These are phyloP conservation scores for Clepsis dumicolana DNA, from an alignment of 2,888 invertebrate species.

Conservation along the genomic window DNA sequence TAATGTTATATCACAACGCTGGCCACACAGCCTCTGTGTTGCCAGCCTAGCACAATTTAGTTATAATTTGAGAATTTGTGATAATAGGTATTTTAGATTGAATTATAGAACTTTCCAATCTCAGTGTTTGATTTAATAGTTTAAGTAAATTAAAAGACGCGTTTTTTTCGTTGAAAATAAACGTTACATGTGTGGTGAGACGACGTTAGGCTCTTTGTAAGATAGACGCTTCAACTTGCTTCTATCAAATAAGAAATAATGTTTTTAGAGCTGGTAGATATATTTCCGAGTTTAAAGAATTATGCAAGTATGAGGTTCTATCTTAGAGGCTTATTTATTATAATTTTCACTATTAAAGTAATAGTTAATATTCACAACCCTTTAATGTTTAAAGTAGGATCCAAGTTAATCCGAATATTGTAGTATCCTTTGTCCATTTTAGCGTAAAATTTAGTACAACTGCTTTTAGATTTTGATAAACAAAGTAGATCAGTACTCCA, in stretches of 20 bases:
- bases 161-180: conserved; percentile 58
- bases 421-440: conserved; percentile 21
- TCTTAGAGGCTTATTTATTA: conserved; percentile 60
- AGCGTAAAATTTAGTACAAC: conserved; percentile 45
- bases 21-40: conserved; percentile 61
- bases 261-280: conserved; percentile 25
- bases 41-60: conserved; percentile 79
- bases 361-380: conserved; percentile 22
- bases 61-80: conserved; percentile 77
- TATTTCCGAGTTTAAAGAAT: conserved; percentile 29
- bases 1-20: conserved; percentile 53
- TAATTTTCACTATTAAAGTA: conserved; percentile 30
- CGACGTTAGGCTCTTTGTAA: conserved; percentile 77
- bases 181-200: conserved; percentile 87
- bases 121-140: conserved; percentile 56
- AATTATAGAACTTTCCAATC: conserved; percentile 56
- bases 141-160: conserved; percentile 64
- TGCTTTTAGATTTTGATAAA: conserved; percentile 44
- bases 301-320: conserved; percentile 68
- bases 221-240: conserved; percentile 56
- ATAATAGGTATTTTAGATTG: conserved; percentile 81
- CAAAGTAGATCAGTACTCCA: conserved; percentile 19
- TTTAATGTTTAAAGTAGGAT: conserved; percentile 34
- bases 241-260: conserved; percentile 27
- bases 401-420: conserved; percentile 30